Evolutionary conservation across 2,797 vertebrate genomes (phyloP).

Genomic region (Sebastiscus tertius): DNA sequence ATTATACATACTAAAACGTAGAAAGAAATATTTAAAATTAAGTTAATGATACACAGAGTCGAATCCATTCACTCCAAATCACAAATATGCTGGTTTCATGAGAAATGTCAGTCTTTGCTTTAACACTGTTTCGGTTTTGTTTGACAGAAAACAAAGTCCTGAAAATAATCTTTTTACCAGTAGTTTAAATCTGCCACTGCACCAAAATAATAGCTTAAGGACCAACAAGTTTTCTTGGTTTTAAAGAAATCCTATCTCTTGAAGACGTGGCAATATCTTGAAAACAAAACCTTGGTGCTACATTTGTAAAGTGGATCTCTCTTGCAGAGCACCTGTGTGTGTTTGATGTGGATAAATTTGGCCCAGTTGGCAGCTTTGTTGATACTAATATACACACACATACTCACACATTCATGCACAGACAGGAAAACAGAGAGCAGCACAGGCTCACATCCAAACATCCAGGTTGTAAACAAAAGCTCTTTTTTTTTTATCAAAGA

Average conservation of each 20-base stretch:
- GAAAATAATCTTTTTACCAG: neutral
- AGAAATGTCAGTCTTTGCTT: slow-evolving; percentile 5
- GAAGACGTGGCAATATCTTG: neutral
- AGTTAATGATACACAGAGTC: neutral
- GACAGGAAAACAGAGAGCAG: slow-evolving; percentile 17
- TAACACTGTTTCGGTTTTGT: slow-evolving; percentile 27
- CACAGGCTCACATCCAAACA: slow-evolving; percentile 39
- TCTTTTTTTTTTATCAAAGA: slow-evolving; percentile 54
- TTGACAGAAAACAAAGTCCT: neutral
- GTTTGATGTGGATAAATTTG: slow-evolving; percentile 43
- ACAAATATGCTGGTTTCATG: slow-evolving; percentile 49
- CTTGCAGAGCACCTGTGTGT: slow-evolving; percentile 1
- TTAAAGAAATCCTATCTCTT: neutral
- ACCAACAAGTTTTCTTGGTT: neutral
- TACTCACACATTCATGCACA: slow-evolving; percentile 31
- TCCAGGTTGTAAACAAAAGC: slow-evolving; percentile 72
- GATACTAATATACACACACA: slow-evolving; percentile 42
- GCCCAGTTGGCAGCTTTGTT: slow-evolving; percentile 62
- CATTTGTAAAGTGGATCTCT: slow-evolving; percentile 18
- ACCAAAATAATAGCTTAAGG: neutral
- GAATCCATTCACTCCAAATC: slow-evolving; percentile 18
- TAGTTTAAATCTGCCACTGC: neutral
- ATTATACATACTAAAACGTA: neutral
- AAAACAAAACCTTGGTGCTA: neutral
- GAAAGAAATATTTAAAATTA: neutral